These are phyloP conservation scores for Heteractis magnifica DNA, from an alignment of 92 coral and sea anemone species.

Conservation along the genomic window DNA sequence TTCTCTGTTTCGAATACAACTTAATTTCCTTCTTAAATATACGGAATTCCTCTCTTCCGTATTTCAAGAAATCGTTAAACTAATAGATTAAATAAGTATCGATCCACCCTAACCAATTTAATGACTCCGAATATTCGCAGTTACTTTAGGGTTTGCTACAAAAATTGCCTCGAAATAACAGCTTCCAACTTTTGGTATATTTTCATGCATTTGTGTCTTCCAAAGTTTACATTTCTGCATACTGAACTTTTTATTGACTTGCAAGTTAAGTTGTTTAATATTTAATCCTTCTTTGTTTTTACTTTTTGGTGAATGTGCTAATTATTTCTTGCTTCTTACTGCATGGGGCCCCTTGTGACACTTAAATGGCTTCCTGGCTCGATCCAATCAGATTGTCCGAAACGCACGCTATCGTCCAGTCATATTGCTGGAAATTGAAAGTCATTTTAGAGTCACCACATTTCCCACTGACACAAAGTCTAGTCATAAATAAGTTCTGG, in stretches of 20 bases:
- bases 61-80: slow-evolving; percentile 16
- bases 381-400: background rate
- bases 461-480: background rate
- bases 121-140: background rate
- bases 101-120: background rate
- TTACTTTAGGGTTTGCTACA: background rate
- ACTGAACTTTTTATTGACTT: slow-evolving; percentile 11
- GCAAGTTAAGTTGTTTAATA: slow-evolving; percentile 20
- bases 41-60: background rate
- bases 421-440: background rate
- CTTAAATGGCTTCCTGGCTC: background rate
- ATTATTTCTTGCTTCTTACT: background rate
- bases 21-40: background rate
- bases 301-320: background rate
- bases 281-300: slow-evolving; percentile 12
- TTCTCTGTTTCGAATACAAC: background rate
- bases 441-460: background rate
- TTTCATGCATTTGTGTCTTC: background rate
- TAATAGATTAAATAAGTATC: slow-evolving; percentile 8
- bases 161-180: background rate
- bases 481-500: background rate
- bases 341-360: background rate
- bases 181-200: background rate
- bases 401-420: background rate
- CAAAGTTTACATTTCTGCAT: slow-evolving; percentile 3